Percentiles rank a stretch among this genome's conserved stretches.
phyloP scores from a whole-genome alignment of 2,797 vertebrate genomes.

The Chiloscyllium punctatum region DNA sequence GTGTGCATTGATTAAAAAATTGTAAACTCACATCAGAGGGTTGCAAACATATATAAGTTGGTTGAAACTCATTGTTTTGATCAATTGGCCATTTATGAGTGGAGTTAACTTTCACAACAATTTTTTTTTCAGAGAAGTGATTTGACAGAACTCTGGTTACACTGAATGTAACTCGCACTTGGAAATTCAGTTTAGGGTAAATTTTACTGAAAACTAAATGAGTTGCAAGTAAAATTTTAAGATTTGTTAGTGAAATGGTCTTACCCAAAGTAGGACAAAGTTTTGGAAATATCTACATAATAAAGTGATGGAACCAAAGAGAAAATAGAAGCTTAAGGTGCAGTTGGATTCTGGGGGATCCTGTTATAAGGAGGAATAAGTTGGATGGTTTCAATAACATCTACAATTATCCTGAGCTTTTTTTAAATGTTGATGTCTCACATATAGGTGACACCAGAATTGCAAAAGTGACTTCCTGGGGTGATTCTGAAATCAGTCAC shows the following conservation, averaged over 20 bases:
- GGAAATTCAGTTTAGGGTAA: neutral
- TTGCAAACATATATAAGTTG: neutral
- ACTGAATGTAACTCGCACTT: neutral
- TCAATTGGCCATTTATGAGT: neutral
- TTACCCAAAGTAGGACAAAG: no score
- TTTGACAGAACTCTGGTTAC: neutral
- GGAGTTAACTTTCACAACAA: neutral
- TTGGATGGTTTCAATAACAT: neutral
- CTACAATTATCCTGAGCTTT: neutral
- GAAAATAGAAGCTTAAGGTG: neutral
- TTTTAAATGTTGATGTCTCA: neutral
- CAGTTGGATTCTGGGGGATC: neutral
- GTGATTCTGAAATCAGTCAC: neutral
- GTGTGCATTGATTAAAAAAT: neutral
- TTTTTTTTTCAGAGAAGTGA: neutral
- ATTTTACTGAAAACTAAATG: neutral
- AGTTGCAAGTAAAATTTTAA: neutral
- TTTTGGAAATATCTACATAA: neutral
- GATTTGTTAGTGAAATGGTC: neutral
- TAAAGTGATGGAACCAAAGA: neutral
- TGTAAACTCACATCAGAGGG: neutral
- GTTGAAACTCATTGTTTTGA: neutral
- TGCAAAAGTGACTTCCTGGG: neutral
- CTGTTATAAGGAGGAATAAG: neutral
- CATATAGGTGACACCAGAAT: neutral